phyloP scores from a whole-genome alignment of 2,888 invertebrate species.

The Heteropelma amictum region DNA sequence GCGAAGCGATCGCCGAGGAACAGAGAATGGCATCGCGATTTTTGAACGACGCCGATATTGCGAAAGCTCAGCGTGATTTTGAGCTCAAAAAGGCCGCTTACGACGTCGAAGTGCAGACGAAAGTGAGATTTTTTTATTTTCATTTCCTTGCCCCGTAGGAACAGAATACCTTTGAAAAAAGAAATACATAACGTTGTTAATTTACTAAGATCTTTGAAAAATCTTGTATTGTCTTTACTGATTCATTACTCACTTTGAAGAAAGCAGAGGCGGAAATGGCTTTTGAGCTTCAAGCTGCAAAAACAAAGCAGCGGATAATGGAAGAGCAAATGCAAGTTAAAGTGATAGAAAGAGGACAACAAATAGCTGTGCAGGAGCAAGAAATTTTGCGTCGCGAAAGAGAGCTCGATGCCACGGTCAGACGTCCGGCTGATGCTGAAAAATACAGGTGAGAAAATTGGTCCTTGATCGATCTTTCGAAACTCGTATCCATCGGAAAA shows the following conservation, averaged over 20 bases:
- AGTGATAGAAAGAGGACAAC: conserved; percentile 94
- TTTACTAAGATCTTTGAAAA: no score
- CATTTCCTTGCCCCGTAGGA: background rate
- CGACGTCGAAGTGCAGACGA: conserved; percentile 97
- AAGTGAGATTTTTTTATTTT: conserved; percentile 79
- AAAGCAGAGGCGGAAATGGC: conserved; percentile 96
- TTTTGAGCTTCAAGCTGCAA: conserved; percentile 95
- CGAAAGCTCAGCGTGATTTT: conserved; percentile 97
- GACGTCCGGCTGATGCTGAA: conserved; percentile 97
- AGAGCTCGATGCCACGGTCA: conserved; percentile 94
- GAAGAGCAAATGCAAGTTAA: conserved; percentile 98
- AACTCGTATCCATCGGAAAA: background rate
- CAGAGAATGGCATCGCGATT: conserved; percentile 96
- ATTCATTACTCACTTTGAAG: conserved; percentile 65
- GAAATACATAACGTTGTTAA: no score
- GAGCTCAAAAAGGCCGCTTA: conserved; percentile 98
- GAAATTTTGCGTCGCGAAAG: conserved; percentile 95
- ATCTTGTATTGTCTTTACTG: background rate
- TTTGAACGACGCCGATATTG: conserved; percentile 97
- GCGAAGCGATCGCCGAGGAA: conserved; percentile 97
- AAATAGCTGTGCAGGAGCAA: conserved; percentile 97
- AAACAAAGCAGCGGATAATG: conserved; percentile 96
- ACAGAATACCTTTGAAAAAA: no score
- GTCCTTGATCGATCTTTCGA: background rate
- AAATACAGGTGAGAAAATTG: conserved; percentile 81